These are phyloP conservation scores for Ammospiza nelsoni DNA, from an alignment of 2,113 vertebrate genomes.

Conservation along the genomic window DNA sequence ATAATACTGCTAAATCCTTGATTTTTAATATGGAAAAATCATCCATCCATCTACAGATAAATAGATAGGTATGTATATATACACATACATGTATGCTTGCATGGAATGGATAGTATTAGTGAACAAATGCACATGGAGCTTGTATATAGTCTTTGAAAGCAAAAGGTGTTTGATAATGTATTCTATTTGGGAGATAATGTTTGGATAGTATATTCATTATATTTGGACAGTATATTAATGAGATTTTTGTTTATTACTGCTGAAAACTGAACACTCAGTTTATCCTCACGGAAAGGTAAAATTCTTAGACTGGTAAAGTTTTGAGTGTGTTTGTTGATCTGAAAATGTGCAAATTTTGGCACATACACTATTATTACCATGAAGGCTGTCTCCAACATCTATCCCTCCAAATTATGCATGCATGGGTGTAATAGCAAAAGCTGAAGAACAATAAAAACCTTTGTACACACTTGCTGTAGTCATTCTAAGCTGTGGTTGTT, in stretches of 20 bases:
- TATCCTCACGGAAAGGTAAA: neutral
- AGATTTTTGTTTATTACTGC: neutral
- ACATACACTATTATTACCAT: neutral
- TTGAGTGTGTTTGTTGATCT: neutral
- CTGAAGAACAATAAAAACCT: neutral
- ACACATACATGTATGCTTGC: fast-evolving
- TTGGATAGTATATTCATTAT: neutral
- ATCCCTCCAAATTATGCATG: neutral
- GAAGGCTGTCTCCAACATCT: neutral
- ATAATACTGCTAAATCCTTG: neutral
- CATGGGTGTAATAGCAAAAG: neutral
- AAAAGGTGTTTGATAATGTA: neutral
- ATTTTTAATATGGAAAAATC: neutral
- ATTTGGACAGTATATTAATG: neutral
- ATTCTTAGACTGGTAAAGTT: neutral
- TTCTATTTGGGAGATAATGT: neutral
- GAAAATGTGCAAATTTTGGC: neutral
- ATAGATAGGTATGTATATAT: too few relatives aligned
- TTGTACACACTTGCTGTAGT: neutral
- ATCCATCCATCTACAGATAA: neutral
- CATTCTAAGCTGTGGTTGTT: neutral
- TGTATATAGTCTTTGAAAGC: neutral
- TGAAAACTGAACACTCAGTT: neutral
- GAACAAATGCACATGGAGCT: neutral
- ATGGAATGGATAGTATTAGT: neutral